Base-by-base conservation (phyloP, 2,888 invertebrate species). In the Drosophila mettleri region DNA sequence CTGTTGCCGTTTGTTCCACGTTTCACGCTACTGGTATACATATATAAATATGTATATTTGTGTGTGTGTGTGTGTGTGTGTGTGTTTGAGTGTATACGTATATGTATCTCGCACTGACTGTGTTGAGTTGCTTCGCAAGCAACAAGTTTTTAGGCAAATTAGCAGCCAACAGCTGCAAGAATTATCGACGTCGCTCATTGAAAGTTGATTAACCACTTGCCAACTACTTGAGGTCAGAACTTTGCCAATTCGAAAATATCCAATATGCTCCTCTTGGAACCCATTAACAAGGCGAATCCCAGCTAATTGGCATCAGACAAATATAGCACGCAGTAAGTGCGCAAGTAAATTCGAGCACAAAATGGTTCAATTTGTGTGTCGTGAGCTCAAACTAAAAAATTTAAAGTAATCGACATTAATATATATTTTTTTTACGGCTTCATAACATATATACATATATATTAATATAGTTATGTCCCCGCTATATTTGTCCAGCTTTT, bases 161-260 rank as follows among this genome's bases (percentile, higher is more conserved):
- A 88, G 81, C 88, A 65, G 62, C n/a, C 61, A 71, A 70, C 80
- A 70, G 81, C 83, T 77, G 86, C 88, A 79, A 54, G 70, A 81
- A 49, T 70, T 79, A 75, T 76, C 60, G 70, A 62, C 79, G 60
- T 36, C 22, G 61, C 34, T 64, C 84, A 88, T 86, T 83, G 82
- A 88, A 86, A 83, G 82, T 83, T 83, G 82, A 80, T 70, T 69
- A 88, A 72, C 88, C 71, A 81, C 81, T 85, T 87, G 86, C 79
- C 74, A 82, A 74, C 80, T 75, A 74, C 41, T 65, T 77, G 34
- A 31, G 52, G 27, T 29, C 45, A 72, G 49, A 80, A 68, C 46
- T 27, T 33, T 53, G 49, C 16, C 20, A 12, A 49, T 27, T 18
- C 5, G 12, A 27, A 38, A 10, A 34, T 18, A 38, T n/a, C 34